Percentiles rank a stretch among this genome's conserved stretches.
Conservation (phyloP, 2,797 vertebrate species). For the Australoheros facetus region DNA sequence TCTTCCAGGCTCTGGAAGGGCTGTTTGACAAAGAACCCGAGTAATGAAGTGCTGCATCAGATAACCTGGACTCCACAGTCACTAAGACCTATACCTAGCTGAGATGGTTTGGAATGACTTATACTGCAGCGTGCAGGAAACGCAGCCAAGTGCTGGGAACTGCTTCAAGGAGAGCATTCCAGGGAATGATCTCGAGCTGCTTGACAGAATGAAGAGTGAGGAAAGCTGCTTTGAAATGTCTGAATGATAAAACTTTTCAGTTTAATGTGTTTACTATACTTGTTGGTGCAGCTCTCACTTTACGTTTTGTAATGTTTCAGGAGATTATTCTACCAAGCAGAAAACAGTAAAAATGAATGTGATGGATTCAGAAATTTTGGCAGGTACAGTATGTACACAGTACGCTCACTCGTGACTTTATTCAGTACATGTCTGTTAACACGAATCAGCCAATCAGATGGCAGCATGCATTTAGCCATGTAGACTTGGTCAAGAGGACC, state of each 20-base stretch:
- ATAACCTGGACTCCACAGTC: not conserved
- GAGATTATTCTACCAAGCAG: not conserved
- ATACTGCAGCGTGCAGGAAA: not conserved
- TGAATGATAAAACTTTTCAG: not conserved
- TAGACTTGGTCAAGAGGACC: too few relatives aligned
- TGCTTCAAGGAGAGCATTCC: not conserved
- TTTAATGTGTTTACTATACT: not conserved
- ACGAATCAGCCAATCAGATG: too few relatives aligned
- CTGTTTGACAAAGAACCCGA: not conserved
- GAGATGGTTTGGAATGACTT: not conserved
- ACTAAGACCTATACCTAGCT: not conserved
- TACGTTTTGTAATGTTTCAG: not conserved
- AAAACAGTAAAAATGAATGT: not conserved
- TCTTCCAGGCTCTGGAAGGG: not conserved
- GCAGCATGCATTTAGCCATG: too few relatives aligned
- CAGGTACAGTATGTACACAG: too few relatives aligned
- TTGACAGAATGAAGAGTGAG: not conserved
- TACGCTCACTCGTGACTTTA: too few relatives aligned
- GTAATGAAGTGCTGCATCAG: not conserved
- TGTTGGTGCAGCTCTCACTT: not conserved
- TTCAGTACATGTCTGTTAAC: too few relatives aligned
- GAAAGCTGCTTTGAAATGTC: not conserved
- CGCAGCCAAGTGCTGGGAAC: not conserved
- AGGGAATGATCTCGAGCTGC: slow-evolving; percentile 2
- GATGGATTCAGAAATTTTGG: too few relatives aligned